Evolutionary conservation across 2,113 vertebrate genomes (phyloP).

Genomic region (Brachyhypopomus occidentalis): DNA sequence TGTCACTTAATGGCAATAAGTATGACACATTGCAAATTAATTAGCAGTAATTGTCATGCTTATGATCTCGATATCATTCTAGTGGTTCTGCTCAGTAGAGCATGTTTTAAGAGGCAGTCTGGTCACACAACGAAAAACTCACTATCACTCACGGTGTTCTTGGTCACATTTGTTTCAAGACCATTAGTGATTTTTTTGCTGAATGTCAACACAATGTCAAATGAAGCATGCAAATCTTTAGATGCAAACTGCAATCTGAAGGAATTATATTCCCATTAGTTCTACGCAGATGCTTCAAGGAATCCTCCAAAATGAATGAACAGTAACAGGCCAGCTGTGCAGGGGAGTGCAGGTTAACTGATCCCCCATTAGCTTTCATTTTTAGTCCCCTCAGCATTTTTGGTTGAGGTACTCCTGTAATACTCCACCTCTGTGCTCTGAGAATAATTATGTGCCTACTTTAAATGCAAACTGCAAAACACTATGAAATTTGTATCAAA

Average conservation of each 20-base stretch:
- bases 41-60: neutral
- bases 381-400: neutral
- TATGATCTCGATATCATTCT: neutral
- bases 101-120: neutral
- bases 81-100: neutral
- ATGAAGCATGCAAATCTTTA: neutral
- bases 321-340: neutral
- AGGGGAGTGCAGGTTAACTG: neutral
- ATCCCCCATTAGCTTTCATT: too few relatives aligned
- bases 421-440: neutral
- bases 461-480: too few relatives aligned
- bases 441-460: neutral
- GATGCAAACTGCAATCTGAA: neutral
- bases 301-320: neutral
- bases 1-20: neutral
- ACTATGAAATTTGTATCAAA: too few relatives aligned
- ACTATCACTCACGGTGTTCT: too few relatives aligned
- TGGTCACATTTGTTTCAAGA: too few relatives aligned
- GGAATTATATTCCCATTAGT: too few relatives aligned
- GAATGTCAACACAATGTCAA: neutral
- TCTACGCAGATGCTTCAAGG: neutral
- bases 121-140: too few relatives aligned
- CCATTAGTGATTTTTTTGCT: too few relatives aligned
- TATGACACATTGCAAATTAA: neutral
- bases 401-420: neutral